These are phyloP conservation scores for Antedon mediterranea DNA, from an alignment of 53 echinoderm and acorn worm genomes.

Conservation along the genomic window DNA sequence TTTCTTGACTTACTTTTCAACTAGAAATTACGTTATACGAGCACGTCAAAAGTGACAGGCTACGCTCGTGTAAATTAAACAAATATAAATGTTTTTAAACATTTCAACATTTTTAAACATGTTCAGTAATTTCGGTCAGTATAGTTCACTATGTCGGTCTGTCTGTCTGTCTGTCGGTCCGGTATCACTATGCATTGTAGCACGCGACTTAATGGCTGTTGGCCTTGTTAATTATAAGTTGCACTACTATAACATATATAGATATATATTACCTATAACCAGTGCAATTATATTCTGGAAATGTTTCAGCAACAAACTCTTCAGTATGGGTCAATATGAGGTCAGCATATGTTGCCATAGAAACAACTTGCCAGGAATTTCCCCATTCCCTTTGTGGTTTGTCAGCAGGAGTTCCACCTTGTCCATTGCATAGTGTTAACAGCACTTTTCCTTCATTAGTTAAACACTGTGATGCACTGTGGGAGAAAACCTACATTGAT, in stretches of 20 bases:
- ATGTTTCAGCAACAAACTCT: constrained; percentile 30
- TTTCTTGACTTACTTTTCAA: too few species aligned
- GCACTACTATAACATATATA: background rate
- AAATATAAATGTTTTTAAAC: too few species aligned
- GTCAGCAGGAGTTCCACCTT: constrained; percentile 86
- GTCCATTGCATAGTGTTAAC: constrained; percentile 83
- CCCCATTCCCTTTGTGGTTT: constrained; percentile 60
- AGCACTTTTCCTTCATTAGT: constrained; percentile 37
- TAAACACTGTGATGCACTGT: constrained; percentile 41
- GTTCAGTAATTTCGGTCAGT: too few species aligned
- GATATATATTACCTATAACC: constrained; percentile 52
- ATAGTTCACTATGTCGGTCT: too few species aligned
- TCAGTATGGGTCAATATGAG: constrained; percentile 56
- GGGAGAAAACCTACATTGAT: background rate
- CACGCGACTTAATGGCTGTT: too few species aligned
- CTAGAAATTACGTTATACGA: too few species aligned
- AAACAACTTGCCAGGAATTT: constrained; percentile 83
- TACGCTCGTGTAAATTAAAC: too few species aligned
- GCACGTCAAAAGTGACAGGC: too few species aligned
- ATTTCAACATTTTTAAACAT: too few species aligned
- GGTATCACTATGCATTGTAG: too few species aligned
- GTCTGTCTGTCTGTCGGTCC: too few species aligned
- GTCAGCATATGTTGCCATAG: constrained; percentile 82
- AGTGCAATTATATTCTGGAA: constrained; percentile 44
- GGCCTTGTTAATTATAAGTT: too few species aligned